phyloP scores from a whole-genome alignment of 2,797 vertebrate genomes.

The Naso thynnoides region DNA sequence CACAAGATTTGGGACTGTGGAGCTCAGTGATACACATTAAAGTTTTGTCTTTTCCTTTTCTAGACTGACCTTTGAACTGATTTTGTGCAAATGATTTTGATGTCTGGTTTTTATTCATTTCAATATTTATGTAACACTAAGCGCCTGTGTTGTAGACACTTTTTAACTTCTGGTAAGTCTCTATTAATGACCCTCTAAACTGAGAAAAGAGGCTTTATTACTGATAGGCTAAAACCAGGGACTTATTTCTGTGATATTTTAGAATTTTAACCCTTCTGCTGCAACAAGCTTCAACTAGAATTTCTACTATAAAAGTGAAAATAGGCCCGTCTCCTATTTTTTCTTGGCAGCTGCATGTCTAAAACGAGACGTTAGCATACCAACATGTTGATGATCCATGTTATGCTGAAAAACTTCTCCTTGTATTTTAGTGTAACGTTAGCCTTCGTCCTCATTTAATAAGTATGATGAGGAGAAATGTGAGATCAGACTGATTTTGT shows the following conservation, averaged over 20 bases:
- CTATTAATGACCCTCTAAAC: neutral
- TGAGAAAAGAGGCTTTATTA: neutral
- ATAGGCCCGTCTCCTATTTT: too few relatives aligned
- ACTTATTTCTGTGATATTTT: neutral
- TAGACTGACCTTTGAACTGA: neutral
- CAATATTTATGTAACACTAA: constrained; percentile 12
- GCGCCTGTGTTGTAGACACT: neutral
- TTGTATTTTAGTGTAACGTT: too few relatives aligned
- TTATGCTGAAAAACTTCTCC: too few relatives aligned
- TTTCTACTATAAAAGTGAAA: too few relatives aligned
- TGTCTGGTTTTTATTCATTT: constrained; percentile 3
- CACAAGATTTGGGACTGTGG: neutral
- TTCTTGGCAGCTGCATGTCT: too few relatives aligned
- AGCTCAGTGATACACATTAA: neutral
- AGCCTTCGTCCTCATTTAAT: too few relatives aligned
- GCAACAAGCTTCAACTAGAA: too few relatives aligned
- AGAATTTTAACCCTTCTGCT: too few relatives aligned
- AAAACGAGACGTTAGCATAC: too few relatives aligned
- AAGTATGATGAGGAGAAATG: too few relatives aligned
- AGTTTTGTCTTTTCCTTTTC: neutral
- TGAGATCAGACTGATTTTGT: too few relatives aligned
- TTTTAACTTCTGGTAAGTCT: neutral
- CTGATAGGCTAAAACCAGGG: neutral
- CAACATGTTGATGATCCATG: too few relatives aligned
- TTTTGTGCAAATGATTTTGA: neutral